Evolutionary conservation across 1,140 invertebrate genomes (phyloP), one percentile per base, ranked within the genome.

Genomic region (Hyphantria cunea): DNA sequence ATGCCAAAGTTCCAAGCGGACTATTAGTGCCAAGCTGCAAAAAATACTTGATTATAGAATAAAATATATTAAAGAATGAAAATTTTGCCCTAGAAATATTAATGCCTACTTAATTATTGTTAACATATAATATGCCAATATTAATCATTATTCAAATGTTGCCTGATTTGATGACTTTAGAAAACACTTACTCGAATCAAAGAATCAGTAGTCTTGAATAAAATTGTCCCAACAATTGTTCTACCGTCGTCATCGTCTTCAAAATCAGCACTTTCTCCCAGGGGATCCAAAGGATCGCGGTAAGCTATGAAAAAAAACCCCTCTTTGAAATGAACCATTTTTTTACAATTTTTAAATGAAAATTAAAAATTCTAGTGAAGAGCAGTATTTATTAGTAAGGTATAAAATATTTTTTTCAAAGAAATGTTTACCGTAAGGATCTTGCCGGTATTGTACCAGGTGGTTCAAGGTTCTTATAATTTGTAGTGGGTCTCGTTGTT

Each of bases 1-100:
- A 99, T 10, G 96, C 97, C 72, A 99, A 78, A 3, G 97, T 98
- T 48, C 97, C 98, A 39, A 97, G 94, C 12, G 96, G 95, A 91
- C 94, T 96, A 32, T 94, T 93, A n/a, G 92, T 92, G 41, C 96
- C 96, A 92, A 96, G 95, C 94, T 97, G 91, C 52, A 64, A 67
- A 73, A 72, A 51, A 73, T 48, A 25, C 8, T 48, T 17, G 51
- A 8, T 51, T 41, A 53, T 64, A n/a, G n/a, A n/a, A n/a, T n/a
- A n/a, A n/a, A n/a, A 53, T 25, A 3, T 25, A 1, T 5, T 25
- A 25, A 1, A 25, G 2, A 25, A 25, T 25, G 5, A 3, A 25
- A 25, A 25, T 1, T 25, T 25, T 3, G 17, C 5, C 1, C 5
- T 25, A 3, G 17, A 25, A 25, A 25, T 25, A 25, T 25, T 25